Base-by-base conservation (phyloP, 2,888 invertebrate species). In the Argynnis bischoffii region DNA sequence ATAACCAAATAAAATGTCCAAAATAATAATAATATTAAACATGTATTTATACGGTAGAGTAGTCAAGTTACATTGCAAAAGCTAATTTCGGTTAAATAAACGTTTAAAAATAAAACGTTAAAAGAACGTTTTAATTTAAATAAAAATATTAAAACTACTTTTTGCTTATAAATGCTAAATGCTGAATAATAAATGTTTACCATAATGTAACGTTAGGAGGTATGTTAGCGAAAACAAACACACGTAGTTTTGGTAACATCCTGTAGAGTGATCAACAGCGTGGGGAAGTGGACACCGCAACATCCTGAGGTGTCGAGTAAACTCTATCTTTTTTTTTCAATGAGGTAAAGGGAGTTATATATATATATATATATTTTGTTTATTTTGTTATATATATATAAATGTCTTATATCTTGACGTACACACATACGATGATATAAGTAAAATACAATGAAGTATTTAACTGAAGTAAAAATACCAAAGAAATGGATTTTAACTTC, bases 281-380 rank as follows among this genome's bases (percentile, higher is more conserved):
- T 74, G 77, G 84, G 91, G 92, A 91, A 87, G 88, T 89, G 85
- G 84, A 86, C 86, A 88, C 89, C 90, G 90, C 90, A 90, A 92
- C 92, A 92, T 92, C 92, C 92, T 88, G 74, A 74, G 75, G 77
- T 80, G 72, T 75, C 76, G 72, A 65, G 64, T 73, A 53, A 64
- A 70, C 55, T 26, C 18, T 26, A 14, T 50, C 16, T 35, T 18
- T 61, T 61, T 51, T 35, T 61, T 35, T 13, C 31, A 48, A 47
- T 35, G 31, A 60, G 35, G 50, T 51, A 60, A 50, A 50, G 16
- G 8, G 50, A 35, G 16, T 16, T n/a, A 21, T 26, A 11, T 41
- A 41, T 41, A 11, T 41, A 41, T 11, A 41, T 41, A 8, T 11
- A 41, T 8, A n/a, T n/a, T n/a, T n/a, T n/a, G n/a, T n/a, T n/a